These are phyloP conservation scores for Endomychus coccineus DNA, from an alignment of 2,888 invertebrate species.

Conservation along the genomic window DNA sequence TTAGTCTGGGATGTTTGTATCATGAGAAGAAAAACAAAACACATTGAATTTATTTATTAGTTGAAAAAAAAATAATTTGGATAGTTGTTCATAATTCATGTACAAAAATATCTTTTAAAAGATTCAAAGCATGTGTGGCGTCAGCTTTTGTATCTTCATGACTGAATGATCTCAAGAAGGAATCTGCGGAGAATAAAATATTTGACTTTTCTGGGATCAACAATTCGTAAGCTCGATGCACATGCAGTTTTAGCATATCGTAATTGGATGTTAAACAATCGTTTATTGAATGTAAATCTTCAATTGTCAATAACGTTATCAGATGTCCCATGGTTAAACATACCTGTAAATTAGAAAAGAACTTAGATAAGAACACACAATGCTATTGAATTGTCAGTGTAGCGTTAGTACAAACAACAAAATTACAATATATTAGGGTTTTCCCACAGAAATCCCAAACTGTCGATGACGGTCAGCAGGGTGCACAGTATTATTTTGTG, in stretches of 20 bases:
- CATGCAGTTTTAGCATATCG: conserved; percentile 38
- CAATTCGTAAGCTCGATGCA: conserved; percentile 39
- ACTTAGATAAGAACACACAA: conserved; percentile 5
- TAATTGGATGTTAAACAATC: conserved; percentile 47
- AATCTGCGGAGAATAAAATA: conserved; percentile 33
- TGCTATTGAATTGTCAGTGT: background rate
- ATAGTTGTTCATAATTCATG: conserved; percentile 15
- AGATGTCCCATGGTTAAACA: conserved; percentile 70
- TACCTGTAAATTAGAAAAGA: conserved; percentile 47
- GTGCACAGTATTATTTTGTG: too few species aligned
- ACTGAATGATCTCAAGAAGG: conserved; percentile 22
- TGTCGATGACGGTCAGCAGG: too few species aligned
- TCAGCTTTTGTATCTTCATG: conserved; percentile 4
- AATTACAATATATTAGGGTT: too few species aligned
- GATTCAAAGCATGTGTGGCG: conserved; percentile 7
- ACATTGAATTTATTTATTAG: too few species aligned
- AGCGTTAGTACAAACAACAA: too few species aligned
- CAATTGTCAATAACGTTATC: conserved; percentile 49
- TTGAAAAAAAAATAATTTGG: too few species aligned
- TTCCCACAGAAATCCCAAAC: too few species aligned
- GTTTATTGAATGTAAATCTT: conserved; percentile 53
- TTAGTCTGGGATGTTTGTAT: too few species aligned
- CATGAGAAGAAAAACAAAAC: too few species aligned
- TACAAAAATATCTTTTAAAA: conserved; percentile 16
- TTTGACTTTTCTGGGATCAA: conserved; percentile 43